Base-by-base conservation (phyloP, 2,113 vertebrate genomes). In the Eudyptes chrysolophus region DNA sequence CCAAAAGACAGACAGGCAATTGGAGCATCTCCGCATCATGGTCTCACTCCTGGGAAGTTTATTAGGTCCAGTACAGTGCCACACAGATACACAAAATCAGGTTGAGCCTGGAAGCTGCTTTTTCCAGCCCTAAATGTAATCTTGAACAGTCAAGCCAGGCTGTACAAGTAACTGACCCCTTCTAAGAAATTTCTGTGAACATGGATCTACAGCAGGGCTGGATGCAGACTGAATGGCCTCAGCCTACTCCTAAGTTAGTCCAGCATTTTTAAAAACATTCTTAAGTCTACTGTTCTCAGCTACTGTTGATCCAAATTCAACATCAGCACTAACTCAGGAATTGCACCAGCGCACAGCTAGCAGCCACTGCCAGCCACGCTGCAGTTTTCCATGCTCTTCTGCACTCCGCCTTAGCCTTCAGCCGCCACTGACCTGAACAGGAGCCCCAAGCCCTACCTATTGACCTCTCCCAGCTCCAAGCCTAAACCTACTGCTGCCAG, bases 301-400 rank as follows among this genome's bases (percentile, higher is more conserved):
- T 79, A 21, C 52, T 27, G 15, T 24, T 12, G 15, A 64, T 51
- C 29, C 60, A 81, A 81, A 88, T 15, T 69, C 66, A 92, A 36
- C 36, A 68, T 6, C 38, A 80, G 4, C 62, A 21, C 29, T 3
- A 29, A 10, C 60, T 46, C 51, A 10, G 36, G 30, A 44, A 36
- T 21, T 25, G n/a, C 64, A 48, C 5, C 49, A 72, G 22, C 6
- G 2, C 55, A 3, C 18, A 42, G 48, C 13, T 1, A 0, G 16
- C 1, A 1, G 34, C 18, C 2, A 0, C 15, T 42, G 44, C 27
- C 92, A 54, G 58, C 34, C 89, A 19, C 0, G 0, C 12, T 2
- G 3, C 55, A 30, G 24, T 16, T 16, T 7, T 11, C 49, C 10
- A 2, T 5, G 26, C 65, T 57, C 66, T 13, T 24, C 55, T 46